phyloP scores from a whole-genome alignment of 1,140 invertebrate species.

The Diorhabda sublineata region DNA sequence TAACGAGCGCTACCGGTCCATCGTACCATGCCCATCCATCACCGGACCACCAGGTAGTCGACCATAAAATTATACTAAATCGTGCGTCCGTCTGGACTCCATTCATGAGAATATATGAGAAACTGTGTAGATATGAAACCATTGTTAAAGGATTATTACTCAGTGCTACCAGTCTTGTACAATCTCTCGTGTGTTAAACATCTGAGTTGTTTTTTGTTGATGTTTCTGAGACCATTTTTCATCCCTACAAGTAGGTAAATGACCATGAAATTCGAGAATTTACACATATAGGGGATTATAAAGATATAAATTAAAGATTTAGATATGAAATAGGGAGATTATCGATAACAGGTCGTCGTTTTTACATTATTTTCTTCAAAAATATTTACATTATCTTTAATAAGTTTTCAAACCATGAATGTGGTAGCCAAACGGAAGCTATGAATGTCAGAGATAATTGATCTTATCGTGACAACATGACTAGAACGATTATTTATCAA shows the following conservation, averaged over 20 bases:
- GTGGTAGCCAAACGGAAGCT: no score
- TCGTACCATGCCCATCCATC: slow-evolving; percentile 39
- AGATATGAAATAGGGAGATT: neutral
- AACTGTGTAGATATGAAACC: slow-evolving; percentile 42
- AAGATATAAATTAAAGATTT: slow-evolving; percentile 1
- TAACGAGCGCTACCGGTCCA: slow-evolving; percentile 40
- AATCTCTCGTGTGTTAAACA: slow-evolving; percentile 25
- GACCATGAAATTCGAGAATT: slow-evolving; percentile 10
- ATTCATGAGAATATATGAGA: slow-evolving; percentile 45
- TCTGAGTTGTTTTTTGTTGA: slow-evolving; percentile 11
- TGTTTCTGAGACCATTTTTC: slow-evolving; percentile 8
- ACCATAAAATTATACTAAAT: slow-evolving; percentile 48
- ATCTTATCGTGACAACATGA: no score
- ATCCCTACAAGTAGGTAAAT: neutral
- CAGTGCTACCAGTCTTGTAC: slow-evolving; percentile 42
- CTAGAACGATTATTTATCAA: no score
- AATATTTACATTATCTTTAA: no score
- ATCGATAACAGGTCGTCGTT: neutral
- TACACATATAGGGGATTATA: slow-evolving; percentile 10
- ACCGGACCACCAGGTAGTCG: slow-evolving; percentile 44
- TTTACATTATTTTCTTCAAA: neutral
- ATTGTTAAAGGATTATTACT: slow-evolving; percentile 43
- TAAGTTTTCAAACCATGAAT: no score
- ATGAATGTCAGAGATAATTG: no score
- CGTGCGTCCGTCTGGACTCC: slow-evolving; percentile 39